Evolutionary conservation across 1,140 invertebrate species (phyloP).

Genomic region (Antheraea mylitta): DNA sequence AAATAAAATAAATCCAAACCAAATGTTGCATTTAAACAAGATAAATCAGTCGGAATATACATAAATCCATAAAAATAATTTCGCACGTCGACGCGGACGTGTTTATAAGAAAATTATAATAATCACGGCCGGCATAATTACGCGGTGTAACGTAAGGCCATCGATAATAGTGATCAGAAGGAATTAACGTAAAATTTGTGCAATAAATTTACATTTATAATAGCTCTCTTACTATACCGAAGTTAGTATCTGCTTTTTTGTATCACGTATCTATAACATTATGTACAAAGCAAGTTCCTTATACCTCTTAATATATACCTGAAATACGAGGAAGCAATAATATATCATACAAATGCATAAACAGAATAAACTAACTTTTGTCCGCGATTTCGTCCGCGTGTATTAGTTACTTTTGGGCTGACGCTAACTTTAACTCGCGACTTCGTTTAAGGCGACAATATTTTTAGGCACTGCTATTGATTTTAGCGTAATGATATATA

Average conservation of each 20-base stretch:
- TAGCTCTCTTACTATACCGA: constrained; percentile 32
- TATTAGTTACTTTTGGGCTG: no score
- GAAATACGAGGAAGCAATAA: no score
- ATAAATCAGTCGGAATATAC: background rate
- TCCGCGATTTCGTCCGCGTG: no score
- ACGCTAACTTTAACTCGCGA: no score
- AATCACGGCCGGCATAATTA: constrained; percentile 71
- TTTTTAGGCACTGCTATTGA: no score
- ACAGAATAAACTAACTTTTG: no score
- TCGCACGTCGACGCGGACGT: constrained; percentile 70
- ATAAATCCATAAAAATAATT: constrained; percentile 75
- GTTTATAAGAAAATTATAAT: constrained; percentile 78
- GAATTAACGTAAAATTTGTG: constrained; percentile 75
- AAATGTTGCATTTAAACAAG: background rate
- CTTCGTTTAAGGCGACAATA: no score
- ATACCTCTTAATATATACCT: no score
- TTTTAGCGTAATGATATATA: no score
- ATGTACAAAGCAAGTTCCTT: no score
- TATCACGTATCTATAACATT: no score
- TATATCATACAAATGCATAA: no score
- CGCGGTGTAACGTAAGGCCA: constrained; percentile 65
- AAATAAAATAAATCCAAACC: background rate
- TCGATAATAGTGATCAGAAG: constrained; percentile 63
- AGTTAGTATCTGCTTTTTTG: background rate
- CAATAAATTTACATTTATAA: constrained; percentile 77